These are phyloP conservation scores for Toxotes jaculatrix DNA, from an alignment of 2,113 vertebrate species.

Conservation along the genomic window DNA sequence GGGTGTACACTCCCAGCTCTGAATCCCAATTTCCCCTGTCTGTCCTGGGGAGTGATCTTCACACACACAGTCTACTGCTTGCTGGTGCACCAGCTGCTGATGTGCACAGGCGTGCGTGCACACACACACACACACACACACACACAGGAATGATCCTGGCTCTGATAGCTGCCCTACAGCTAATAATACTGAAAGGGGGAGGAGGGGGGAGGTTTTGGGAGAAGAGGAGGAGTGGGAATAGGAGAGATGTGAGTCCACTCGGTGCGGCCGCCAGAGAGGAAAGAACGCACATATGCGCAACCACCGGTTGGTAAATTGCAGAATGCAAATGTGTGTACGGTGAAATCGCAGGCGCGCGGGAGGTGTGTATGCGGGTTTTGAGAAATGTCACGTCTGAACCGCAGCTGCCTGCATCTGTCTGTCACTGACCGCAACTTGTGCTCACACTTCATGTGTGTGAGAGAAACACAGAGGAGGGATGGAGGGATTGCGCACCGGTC, in stretches of 20 bases:
- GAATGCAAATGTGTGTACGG: constrained; percentile 18
- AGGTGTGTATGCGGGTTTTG: constrained; percentile 27
- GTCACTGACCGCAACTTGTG: constrained; percentile 52
- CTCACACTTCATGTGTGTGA: constrained; percentile 39
- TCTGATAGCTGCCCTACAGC: constrained; percentile 63
- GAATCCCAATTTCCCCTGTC: constrained; percentile 50
- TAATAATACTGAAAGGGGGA: constrained; percentile 43
- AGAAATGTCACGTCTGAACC: constrained; percentile 63
- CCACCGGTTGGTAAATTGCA: constrained; percentile 52
- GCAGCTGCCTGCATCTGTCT: constrained; percentile 30
- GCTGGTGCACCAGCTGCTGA: constrained; percentile 65
- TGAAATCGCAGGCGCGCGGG: constrained; percentile 10
- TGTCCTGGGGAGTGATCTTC: constrained; percentile 70
- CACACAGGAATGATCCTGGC: no score
- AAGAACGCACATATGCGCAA: constrained; percentile 69
- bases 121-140: constrained; percentile 23
- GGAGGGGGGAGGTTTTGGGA: not conserved
- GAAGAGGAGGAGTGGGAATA: accelerated
- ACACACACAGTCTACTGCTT: constrained; percentile 50
- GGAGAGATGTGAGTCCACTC: not conserved
- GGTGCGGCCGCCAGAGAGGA: constrained; percentile 36
- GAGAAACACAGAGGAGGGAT: not conserved
- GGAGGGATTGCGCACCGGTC: constrained; percentile 41
- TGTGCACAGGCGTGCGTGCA: not conserved
- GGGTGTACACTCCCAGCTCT: constrained; percentile 27